Conservation (phyloP, 2,797 vertebrate species). For the Dallia pectoralis region DNA sequence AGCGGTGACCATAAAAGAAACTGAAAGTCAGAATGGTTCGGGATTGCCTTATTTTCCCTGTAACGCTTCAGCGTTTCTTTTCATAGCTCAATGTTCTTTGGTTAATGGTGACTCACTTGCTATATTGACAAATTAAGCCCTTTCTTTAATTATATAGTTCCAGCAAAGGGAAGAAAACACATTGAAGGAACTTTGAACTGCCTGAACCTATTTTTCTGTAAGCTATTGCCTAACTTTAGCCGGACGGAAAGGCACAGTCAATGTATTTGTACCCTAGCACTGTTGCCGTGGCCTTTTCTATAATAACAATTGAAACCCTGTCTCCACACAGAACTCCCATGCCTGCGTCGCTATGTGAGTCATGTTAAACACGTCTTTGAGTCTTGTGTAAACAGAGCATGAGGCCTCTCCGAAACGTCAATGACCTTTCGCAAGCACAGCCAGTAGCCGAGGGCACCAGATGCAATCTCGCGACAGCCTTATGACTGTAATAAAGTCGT, state of each 20-base stretch:
- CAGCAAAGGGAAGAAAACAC: neutral
- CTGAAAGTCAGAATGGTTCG: conserved; percentile 15
- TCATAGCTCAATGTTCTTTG: neutral
- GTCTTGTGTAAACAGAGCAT: conserved; percentile 5
- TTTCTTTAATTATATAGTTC: neutral
- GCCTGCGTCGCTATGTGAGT: conserved; percentile 1
- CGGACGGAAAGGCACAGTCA: neutral
- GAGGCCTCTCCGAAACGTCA: neutral
- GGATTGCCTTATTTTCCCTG: neutral
- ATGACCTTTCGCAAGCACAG: conserved; percentile 2
- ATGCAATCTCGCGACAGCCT: conserved; percentile 17
- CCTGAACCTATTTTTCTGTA: neutral
- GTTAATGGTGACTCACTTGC: neutral
- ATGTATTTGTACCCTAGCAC: neutral
- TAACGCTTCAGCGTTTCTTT: neutral
- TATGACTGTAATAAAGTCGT: conserved; percentile 20
- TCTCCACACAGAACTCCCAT: neutral
- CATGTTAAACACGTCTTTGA: neutral
- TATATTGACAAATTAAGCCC: neutral
- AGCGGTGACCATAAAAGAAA: conserved; percentile 16
- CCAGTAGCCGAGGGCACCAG: conserved; percentile 8
- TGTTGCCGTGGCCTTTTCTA: neutral
- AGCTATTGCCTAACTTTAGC: neutral
- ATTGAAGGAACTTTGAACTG: neutral
- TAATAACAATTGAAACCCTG: conserved; percentile 5